A percentile compares a stretch with the other conserved stretches of the same genome.
Evolutionary conservation across 2,113 vertebrate genomes (phyloP).

Genomic region (Orycteropus afer): DNA sequence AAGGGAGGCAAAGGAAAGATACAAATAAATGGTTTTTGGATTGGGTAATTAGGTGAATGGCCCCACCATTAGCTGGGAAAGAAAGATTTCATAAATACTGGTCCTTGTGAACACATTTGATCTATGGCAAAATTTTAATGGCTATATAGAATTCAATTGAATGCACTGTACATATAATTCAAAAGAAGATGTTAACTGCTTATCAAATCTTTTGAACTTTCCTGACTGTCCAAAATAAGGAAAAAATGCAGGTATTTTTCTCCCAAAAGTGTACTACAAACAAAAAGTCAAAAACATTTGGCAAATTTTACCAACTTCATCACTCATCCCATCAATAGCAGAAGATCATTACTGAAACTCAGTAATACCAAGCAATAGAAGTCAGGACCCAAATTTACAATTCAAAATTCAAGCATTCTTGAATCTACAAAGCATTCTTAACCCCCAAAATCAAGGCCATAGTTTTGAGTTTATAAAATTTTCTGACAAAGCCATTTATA

Average conservation of each 20-base stretch:
- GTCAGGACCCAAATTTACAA: not conserved
- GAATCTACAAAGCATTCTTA: slow-evolving; percentile 33
- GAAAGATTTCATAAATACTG: not conserved
- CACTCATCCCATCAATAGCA: not conserved
- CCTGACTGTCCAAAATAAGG: not conserved
- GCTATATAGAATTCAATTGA: not conserved
- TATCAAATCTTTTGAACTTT: slow-evolving; percentile 38
- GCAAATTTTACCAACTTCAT: not conserved
- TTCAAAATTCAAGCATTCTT: slow-evolving; percentile 35
- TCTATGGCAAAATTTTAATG: not conserved
- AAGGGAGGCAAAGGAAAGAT: not conserved
- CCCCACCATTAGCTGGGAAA: not conserved
- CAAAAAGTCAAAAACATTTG: not conserved
- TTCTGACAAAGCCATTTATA: slow-evolving; percentile 46
- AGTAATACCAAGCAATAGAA: not conserved
- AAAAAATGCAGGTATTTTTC: not conserved
- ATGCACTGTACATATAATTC: not conserved
- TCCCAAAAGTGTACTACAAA: too few relatives aligned
- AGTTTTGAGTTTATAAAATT: slow-evolving; percentile 13
- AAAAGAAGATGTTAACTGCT: not conserved
- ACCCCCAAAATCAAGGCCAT: not conserved
- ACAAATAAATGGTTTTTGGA: not conserved
- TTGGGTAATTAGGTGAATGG: not conserved
- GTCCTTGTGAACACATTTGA: not conserved
- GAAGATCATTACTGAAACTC: slow-evolving; percentile 34